These are phyloP conservation scores for Drosophila nr. fundita DNA, from an alignment of 2,888 invertebrate species.

Conservation along the genomic window DNA sequence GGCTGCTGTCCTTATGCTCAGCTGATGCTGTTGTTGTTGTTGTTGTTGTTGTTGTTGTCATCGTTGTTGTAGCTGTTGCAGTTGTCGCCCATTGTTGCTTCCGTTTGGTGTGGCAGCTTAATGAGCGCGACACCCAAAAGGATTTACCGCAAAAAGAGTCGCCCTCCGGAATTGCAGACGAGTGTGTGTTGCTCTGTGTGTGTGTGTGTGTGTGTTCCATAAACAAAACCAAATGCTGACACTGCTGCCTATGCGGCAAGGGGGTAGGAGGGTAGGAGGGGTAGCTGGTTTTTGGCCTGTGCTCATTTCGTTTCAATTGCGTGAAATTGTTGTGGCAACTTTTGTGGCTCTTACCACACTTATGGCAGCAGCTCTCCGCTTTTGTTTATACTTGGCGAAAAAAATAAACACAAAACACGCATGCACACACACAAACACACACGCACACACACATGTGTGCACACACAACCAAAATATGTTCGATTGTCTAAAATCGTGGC, in stretches of 20 bases:
- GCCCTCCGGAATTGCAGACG: slow-evolving; percentile 37
- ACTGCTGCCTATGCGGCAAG: slow-evolving; percentile 13
- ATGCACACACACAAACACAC: slow-evolving; percentile 9
- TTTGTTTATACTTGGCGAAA: slow-evolving; percentile 73
- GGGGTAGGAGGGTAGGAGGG: not conserved
- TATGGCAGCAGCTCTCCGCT: slow-evolving; percentile 46
- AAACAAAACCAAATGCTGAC: slow-evolving; percentile 65
- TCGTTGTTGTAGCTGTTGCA: slow-evolving; percentile 37
- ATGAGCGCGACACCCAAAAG: slow-evolving; percentile 68
- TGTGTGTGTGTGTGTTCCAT: slow-evolving; percentile 31
- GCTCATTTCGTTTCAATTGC: slow-evolving; percentile 77
- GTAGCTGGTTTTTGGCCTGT: slow-evolving; percentile 33
- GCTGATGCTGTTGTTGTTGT: slow-evolving; percentile 45
- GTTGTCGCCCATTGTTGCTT: slow-evolving; percentile 68
- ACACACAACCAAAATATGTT: slow-evolving; percentile 45
- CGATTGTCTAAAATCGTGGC: slow-evolving; percentile 68
- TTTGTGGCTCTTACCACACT: slow-evolving; percentile 60
- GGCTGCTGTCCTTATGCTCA: slow-evolving; percentile 24
- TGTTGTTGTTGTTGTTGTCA: slow-evolving; percentile 35
- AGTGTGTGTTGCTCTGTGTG: slow-evolving; percentile 9
- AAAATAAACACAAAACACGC: slow-evolving; percentile 55
- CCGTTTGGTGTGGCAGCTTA: slow-evolving; percentile 78
- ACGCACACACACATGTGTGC: slow-evolving; percentile 34
- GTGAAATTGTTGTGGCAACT: slow-evolving; percentile 75
- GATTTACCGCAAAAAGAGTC: slow-evolving; percentile 58